phyloP scores from a whole-genome alignment of 2,113 vertebrate species.

The Embiotoca jacksoni region DNA sequence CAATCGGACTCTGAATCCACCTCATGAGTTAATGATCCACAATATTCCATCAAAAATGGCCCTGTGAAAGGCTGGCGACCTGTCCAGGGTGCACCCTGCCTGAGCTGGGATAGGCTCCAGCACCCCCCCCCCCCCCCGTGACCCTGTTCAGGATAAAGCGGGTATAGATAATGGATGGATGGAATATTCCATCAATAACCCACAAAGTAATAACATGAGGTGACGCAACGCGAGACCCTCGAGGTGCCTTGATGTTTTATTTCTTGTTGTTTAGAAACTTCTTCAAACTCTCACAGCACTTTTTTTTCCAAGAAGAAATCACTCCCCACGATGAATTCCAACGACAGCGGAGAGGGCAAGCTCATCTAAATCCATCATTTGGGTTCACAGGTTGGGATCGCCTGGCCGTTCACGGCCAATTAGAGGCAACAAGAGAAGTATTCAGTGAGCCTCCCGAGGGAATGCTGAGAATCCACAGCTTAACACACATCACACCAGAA shows the following conservation, averaged over 20 bases:
- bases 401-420: constrained; percentile 59
- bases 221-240: not conserved
- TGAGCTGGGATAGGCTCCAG: no score
- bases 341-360: constrained; percentile 8
- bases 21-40: not conserved
- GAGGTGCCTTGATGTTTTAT: constrained; percentile 34
- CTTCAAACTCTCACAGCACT: not conserved
- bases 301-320: constrained; percentile 26
- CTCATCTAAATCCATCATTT: constrained; percentile 41
- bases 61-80: no score
- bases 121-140: no score
- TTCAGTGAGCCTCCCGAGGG: constrained; percentile 54
- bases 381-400: constrained; percentile 52
- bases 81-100: no score
- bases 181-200: constrained; percentile 15
- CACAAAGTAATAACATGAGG: constrained; percentile 4
- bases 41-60: constrained; percentile 15
- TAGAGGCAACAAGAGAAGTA: constrained; percentile 60
- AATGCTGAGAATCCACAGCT: constrained; percentile 68
- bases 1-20: not conserved
- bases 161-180: no score
- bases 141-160: no score
- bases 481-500: constrained; percentile 26
- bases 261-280: constrained; percentile 25
- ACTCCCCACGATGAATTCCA: constrained; percentile 25